Evolutionary conservation across 2,797 vertebrate species (phyloP).

Genomic region (Vespertilio murinus): DNA sequence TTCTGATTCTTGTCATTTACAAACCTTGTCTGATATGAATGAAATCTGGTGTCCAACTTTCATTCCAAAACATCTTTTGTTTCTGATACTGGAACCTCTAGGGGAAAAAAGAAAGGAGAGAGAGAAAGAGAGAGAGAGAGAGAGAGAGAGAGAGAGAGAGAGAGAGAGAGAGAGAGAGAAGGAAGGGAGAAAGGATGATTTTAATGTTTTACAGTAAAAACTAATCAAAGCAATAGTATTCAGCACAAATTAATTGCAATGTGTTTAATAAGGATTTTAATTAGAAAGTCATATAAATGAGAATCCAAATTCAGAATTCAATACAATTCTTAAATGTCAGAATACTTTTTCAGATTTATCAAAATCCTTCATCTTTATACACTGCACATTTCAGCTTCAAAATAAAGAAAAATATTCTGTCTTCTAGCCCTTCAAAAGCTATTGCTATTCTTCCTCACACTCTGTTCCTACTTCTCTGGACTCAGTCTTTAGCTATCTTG

Average conservation of each 20-base stretch:
- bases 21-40: slow-evolving; percentile 89
- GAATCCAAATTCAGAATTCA: not conserved
- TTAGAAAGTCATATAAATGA: slow-evolving; percentile 38
- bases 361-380: slow-evolving; percentile 39
- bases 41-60: slow-evolving; percentile 92
- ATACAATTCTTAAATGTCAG: not conserved
- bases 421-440: not conserved
- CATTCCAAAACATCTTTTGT: slow-evolving; percentile 91
- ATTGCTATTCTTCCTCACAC: not conserved
- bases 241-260: slow-evolving; percentile 26
- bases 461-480: not conserved
- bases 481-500: not conserved
- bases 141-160: no score
- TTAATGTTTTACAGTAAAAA: slow-evolving; percentile 43
- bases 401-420: slow-evolving; percentile 17
- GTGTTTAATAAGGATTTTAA: slow-evolving; percentile 36
- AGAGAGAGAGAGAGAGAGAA: no score
- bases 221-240: not conserved
- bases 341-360: slow-evolving; percentile 7
- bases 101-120: slow-evolving; percentile 22
- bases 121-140: not conserved
- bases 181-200: not conserved
- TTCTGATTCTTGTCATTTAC: slow-evolving; percentile 36
- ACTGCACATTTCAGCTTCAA: slow-evolving; percentile 38
- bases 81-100: slow-evolving; percentile 92